phyloP scores from a whole-genome alignment of 2,888 invertebrate species.

The Osmoderma eremita region DNA sequence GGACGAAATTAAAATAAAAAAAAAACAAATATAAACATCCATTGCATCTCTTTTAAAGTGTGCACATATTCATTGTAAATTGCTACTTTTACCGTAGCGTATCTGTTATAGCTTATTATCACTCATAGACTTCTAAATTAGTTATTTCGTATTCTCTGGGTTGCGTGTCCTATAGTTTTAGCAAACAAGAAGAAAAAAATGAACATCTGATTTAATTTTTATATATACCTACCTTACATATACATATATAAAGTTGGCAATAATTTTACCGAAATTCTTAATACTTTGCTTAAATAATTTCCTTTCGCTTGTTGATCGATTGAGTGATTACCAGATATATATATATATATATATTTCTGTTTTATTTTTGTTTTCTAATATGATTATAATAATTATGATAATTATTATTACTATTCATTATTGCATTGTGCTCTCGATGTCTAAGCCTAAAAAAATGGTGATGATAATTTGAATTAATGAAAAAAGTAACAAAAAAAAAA shows the following conservation, averaged over 20 bases:
- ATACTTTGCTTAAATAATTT: conserved; percentile 41
- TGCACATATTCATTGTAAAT: conserved; percentile 31
- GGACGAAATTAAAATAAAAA: conserved; percentile 47
- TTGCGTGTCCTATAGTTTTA: conserved; percentile 53
- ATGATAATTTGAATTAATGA: conserved; percentile 36
- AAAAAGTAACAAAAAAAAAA: conserved; percentile 19
- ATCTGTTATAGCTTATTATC: conserved; percentile 59
- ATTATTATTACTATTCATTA: conserved; percentile 39
- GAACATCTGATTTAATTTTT: conserved; percentile 31
- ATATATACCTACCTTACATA: conserved; percentile 30
- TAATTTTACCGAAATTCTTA: conserved; percentile 36
- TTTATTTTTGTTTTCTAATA: conserved; percentile 46
- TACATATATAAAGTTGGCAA: conserved; percentile 28
- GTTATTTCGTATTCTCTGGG: conserved; percentile 51
- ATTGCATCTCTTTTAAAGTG: conserved; percentile 50
- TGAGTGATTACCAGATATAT: conserved; percentile 37
- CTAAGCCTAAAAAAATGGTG: conserved; percentile 46
- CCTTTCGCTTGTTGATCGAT: conserved; percentile 29
- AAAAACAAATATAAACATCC: conserved; percentile 41
- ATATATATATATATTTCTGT: conserved; percentile 34
- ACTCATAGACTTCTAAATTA: conserved; percentile 50
- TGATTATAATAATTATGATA: conserved; percentile 4
- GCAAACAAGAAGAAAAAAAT: conserved; percentile 40
- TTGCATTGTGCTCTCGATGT: conserved; percentile 45
- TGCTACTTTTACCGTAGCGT: conserved; percentile 59